Evolutionary conservation across 2,797 vertebrate genomes (phyloP), one percentile per base, ranked within the genome.

Genomic region (Labroides dimidiatus): DNA sequence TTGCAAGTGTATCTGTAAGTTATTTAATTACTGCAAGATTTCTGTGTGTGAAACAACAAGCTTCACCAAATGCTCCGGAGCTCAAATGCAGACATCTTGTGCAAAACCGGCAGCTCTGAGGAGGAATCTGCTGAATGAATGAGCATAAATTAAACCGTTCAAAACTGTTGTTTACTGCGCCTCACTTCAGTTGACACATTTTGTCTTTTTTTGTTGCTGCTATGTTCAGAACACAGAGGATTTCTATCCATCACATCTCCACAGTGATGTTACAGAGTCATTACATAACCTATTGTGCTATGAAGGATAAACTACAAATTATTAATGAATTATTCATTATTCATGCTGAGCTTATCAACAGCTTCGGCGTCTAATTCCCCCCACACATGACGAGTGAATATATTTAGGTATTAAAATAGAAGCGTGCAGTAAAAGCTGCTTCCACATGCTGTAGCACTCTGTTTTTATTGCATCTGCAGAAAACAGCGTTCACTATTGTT

Each of bases 401-500:
- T 2, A 43, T 68, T 37, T 16, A 39, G 11, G 0, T 0, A 10
- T 16, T 12, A 61, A 64, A 42, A 45, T 20, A 44, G 23, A 41
- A 48, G 12, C 13, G 13, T 21, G 23, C n/a, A 20, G 1, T 30
- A 55, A 64, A 74, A 73, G n/a, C 42, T 72, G 52, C 57, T 69
- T 48, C 41, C 19, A 21, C 2, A 16, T 59, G 37, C 45, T 59
- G 37, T 41, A 45, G 36, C 11, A 10, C 24, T 64, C 17, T 43
- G 53, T 72, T 84, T 52, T 52, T 6, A 53, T 21, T 44, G 17
- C 51, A 51, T 27, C 12, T 70, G 57, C 57, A 59, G 10, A 67
- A 69, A 9, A 7, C 2, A 41, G 42, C 20, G 41, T 56, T 62
- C 24, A 15, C 21, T 50, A 30, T 70, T 67, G 69, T 80, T 81